Base-by-base conservation (phyloP, 2,113 vertebrate species). In the Mellivora capensis region DNA sequence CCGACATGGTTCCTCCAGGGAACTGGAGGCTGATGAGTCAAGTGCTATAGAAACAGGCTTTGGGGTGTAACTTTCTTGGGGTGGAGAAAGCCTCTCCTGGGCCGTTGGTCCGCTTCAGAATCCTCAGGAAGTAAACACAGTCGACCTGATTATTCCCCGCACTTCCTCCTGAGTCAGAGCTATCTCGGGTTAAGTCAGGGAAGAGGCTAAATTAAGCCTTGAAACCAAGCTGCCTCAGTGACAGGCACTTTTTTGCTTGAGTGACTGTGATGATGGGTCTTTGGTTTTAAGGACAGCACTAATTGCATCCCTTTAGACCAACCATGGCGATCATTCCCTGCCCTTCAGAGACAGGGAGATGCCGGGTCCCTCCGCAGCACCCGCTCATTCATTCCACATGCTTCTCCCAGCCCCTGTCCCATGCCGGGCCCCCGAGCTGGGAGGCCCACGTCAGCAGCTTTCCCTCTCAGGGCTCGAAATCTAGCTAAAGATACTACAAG, bases 121-220 rank as follows among this genome's bases (percentile, higher is more conserved):
- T 54, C 71, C 39, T 61, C 21, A 5, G 0, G 2, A 91, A 94
- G 64, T 88, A 95, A 97, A 91, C 90, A 93, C 52, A 25, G 62
- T 3, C 23, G 77, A 95, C 37, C 74, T 42, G 89, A 88, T 93
- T 21, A 15, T 97, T 87, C 86, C 64, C 87, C 59, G 31, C 59
- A 64, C n/a, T 84, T 93, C 84, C 93, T 97, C 61, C 71, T 94
- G 91, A 89, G 49, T 95, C 92, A 90, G 71, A 89, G 37, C 49
- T 85, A 15, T 87, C 64, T 83, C 8, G 0, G 47, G 87, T 81
- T 97, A 97, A 94, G 42, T 61, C 9, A 0, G 89, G 82, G 21
- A 25, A 93, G 87, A 97, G 83, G 67, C 97, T 96, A 95, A 97
- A 97, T 97, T 96, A 96, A 97, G 95, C 91, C 94, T 97, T 59